Conservation (phyloP, 2,888 invertebrate species). For the Hecatera dysodea region DNA sequence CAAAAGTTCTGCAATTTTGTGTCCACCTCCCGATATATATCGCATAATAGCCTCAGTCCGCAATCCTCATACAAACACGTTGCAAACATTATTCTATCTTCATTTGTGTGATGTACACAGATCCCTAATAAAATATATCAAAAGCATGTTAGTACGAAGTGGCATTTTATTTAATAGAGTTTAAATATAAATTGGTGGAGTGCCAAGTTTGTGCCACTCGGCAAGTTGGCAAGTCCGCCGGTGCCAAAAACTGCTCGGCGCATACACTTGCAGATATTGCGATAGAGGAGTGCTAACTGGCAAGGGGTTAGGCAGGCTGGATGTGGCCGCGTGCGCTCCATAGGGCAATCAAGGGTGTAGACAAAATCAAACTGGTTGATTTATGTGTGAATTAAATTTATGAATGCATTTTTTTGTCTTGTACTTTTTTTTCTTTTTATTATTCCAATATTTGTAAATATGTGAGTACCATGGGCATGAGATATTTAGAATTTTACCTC, state of each 20-base stretch:
- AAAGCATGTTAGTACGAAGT: slow-evolving; percentile 72
- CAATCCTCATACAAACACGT: slow-evolving; percentile 1
- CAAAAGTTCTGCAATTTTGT: background rate
- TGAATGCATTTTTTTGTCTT: no score
- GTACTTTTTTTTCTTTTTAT: no score
- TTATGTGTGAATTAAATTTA: no score
- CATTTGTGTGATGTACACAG: slow-evolving; percentile 19
- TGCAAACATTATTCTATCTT: background rate
- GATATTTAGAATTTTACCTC: no score
- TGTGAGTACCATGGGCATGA: no score
- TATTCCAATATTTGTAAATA: no score
- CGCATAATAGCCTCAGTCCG: background rate
- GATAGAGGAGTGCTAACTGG: slow-evolving; percentile 63
- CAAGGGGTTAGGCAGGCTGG: slow-evolving; percentile 40
- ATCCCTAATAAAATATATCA: slow-evolving; percentile 70
- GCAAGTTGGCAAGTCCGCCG: slow-evolving; percentile 65
- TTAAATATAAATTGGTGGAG: slow-evolving; percentile 78
- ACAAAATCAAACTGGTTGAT: no score
- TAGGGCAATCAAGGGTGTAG: no score
- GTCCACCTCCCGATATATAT: background rate
- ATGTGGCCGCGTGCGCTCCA: slow-evolving; percentile 46
- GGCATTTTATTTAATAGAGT: slow-evolving; percentile 79
- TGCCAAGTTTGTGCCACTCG: slow-evolving; percentile 72
- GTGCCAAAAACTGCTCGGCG: slow-evolving; percentile 78
- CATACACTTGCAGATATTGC: slow-evolving; percentile 77